phyloP scores from a whole-genome alignment of 2,113 vertebrate species.

The Girardinichthys multiradiatus region DNA sequence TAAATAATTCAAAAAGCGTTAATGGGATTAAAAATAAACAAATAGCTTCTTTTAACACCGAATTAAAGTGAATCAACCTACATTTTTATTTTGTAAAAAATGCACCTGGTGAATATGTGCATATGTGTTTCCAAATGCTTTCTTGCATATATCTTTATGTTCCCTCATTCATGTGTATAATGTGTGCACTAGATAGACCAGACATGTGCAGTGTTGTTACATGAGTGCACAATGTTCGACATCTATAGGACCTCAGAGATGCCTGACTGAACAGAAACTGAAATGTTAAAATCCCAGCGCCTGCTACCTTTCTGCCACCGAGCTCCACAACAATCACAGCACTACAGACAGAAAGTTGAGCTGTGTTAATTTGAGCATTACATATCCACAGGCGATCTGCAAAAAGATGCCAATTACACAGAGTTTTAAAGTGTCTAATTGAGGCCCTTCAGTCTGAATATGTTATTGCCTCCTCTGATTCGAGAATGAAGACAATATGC shows the following conservation, averaged over 20 bases:
- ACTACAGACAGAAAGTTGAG: conserved; percentile 62
- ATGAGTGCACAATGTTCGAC: not conserved
- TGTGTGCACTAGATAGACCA: not conserved
- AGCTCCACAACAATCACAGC: conserved; percentile 68
- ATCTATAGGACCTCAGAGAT: conserved; percentile 15
- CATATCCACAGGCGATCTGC: conserved; percentile 77
- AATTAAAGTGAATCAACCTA: not conserved
- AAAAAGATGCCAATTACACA: conserved; percentile 81
- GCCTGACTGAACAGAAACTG: conserved; percentile 8
- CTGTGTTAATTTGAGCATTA: conserved; percentile 70
- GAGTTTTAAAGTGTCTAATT: conserved; percentile 81
- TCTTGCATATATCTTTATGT: not conserved
- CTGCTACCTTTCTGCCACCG: conserved; percentile 57
- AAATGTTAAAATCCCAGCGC: conserved; percentile 39
- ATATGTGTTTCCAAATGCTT: not conserved
- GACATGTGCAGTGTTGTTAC: not conserved
- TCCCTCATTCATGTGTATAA: conserved; percentile 5
- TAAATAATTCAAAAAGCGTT: not conserved
- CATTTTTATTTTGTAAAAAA: not conserved
- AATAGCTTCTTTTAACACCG: not conserved
- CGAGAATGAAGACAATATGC: conserved; percentile 80
- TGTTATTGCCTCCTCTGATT: conserved; percentile 79
- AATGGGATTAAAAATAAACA: not conserved
- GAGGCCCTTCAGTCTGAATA: conserved; percentile 82
- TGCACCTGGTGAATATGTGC: not conserved